Percentiles rank a stretch among this genome's conserved stretches.
Conservation (phyloP, 2,797 vertebrate species). For the Falco berigora region DNA sequence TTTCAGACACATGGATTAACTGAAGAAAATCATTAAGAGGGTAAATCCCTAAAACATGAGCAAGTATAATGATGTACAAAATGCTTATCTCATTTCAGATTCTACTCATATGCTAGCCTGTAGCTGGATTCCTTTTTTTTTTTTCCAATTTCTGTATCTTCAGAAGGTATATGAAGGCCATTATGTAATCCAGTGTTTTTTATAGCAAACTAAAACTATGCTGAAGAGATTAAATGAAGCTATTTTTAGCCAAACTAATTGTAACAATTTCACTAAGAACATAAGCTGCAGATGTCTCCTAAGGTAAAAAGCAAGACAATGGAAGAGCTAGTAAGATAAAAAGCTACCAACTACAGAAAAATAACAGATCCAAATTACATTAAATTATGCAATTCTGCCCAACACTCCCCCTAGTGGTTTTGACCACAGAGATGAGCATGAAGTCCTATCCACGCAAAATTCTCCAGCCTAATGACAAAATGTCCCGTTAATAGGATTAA, state of each 20-base stretch:
- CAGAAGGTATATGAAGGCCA: neutral
- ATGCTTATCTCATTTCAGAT: neutral
- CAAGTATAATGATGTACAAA: neutral
- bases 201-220: neutral
- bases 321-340: neutral
- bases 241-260: conserved; percentile 33
- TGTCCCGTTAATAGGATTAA: conserved; percentile 74
- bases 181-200: neutral
- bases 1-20: neutral
- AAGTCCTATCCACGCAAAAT: neutral
- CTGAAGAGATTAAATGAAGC: conserved; percentile 21
- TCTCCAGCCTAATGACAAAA: conserved; percentile 56
- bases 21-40: neutral
- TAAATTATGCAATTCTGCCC: neutral
- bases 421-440: neutral
- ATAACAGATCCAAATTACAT: neutral
- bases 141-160: neutral
- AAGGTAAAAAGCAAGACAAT: neutral
- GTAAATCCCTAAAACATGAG: neutral
- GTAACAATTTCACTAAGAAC: neutral
- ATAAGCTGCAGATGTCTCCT: neutral
- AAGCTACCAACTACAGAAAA: neutral
- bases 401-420: conserved; percentile 70
- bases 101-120: neutral
- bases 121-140: neutral